Evolutionary conservation across 2,888 invertebrate species (phyloP).

Genomic region (Cerastis leucographa): DNA sequence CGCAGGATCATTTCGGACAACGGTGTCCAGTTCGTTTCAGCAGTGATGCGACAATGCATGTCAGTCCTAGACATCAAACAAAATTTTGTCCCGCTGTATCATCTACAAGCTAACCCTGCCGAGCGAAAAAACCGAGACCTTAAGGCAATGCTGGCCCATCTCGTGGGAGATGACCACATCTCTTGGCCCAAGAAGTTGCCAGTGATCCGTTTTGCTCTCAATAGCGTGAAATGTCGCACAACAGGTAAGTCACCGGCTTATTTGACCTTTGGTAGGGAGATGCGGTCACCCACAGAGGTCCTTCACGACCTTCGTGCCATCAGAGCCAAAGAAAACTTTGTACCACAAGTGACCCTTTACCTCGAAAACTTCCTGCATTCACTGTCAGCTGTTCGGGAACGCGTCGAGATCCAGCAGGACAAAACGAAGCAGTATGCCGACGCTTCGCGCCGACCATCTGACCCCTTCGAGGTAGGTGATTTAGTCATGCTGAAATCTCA

Average conservation of each 20-base stretch:
- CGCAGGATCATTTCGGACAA: too few species aligned
- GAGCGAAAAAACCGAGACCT: slow-evolving; percentile 13
- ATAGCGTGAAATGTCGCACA: too few species aligned
- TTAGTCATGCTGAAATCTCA: background rate
- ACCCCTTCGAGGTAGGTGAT: slow-evolving; percentile 4
- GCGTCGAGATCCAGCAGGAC: slow-evolving; percentile 13
- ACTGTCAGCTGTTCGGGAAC: slow-evolving; percentile 9
- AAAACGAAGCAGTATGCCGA: background rate
- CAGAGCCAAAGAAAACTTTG: background rate
- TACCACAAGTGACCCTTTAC: slow-evolving; percentile 3
- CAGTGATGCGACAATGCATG: slow-evolving; percentile 15
- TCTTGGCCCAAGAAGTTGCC: slow-evolving; percentile 11
- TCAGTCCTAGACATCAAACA: slow-evolving; percentile 15
- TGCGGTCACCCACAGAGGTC: slow-evolving; percentile 15
- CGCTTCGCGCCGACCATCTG: background rate
- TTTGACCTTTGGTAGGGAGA: slow-evolving; percentile 15
- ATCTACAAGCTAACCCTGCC: slow-evolving; percentile 7
- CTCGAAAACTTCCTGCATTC: too few species aligned
- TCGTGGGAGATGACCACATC: slow-evolving; percentile 2
- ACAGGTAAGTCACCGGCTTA: too few species aligned
- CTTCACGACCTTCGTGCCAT: slow-evolving; percentile 8
- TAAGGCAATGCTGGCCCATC: slow-evolving; percentile 6
- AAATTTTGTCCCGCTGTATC: background rate
- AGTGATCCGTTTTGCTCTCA: slow-evolving; percentile 6
- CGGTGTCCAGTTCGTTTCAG: too few species aligned